phyloP scores from a whole-genome alignment of 2,888 invertebrate genomes.

The Parascotia fuliginaria region DNA sequence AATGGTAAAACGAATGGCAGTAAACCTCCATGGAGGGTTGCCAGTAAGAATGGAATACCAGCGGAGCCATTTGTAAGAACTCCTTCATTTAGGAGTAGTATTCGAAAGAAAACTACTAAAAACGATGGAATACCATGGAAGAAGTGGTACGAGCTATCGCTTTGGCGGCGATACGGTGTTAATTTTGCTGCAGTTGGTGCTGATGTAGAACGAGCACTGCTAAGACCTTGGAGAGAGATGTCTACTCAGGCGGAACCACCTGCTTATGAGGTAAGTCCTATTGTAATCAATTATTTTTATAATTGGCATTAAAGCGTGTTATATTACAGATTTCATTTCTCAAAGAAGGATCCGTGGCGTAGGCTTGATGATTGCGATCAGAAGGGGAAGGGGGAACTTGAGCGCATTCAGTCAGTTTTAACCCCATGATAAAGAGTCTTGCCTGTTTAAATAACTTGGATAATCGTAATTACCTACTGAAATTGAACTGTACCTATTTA shows the following conservation, averaged over 20 bases:
- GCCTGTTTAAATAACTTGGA: too few species aligned
- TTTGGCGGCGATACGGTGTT: slow-evolving; percentile 83
- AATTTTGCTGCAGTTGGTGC: slow-evolving; percentile 75
- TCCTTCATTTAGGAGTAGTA: slow-evolving; percentile 75
- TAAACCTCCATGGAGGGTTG: slow-evolving; percentile 81
- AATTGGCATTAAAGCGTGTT: too few species aligned
- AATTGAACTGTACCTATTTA: too few species aligned
- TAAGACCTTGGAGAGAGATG: slow-evolving; percentile 74
- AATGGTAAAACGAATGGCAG: slow-evolving; percentile 68
- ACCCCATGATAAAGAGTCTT: too few species aligned
- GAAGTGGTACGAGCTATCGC: slow-evolving; percentile 83
- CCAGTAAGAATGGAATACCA: slow-evolving; percentile 65
- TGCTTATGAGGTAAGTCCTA: slow-evolving; percentile 67
- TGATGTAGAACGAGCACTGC: slow-evolving; percentile 71
- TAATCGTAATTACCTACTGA: too few species aligned
- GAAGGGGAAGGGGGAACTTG: too few species aligned
- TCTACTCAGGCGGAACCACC: slow-evolving; percentile 68
- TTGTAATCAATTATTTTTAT: background rate
- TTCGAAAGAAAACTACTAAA: slow-evolving; percentile 71
- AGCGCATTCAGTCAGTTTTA: too few species aligned
- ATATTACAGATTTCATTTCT: too few species aligned
- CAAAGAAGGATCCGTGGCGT: too few species aligned
- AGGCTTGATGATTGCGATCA: too few species aligned
- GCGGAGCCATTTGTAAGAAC: slow-evolving; percentile 70
- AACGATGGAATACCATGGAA: slow-evolving; percentile 82